Evolutionary conservation across 2,113 vertebrate species (phyloP).

Genomic region (Oncorhynchus gorbuscha): DNA sequence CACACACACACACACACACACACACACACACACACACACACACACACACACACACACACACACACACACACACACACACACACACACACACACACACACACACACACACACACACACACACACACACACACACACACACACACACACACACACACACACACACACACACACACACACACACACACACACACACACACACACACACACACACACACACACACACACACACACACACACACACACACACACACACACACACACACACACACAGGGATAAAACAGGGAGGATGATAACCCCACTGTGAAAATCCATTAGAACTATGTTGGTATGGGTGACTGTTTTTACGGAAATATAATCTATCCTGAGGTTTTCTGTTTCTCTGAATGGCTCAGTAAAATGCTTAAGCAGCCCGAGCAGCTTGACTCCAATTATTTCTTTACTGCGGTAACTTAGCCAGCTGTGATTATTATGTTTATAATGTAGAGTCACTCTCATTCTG

Average conservation of each 20-base stretch:
- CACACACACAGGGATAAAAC: constrained; percentile 24
- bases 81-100: constrained; percentile 16
- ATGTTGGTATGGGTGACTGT: constrained; percentile 8
- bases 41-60: constrained; percentile 25
- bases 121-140: constrained; percentile 13
- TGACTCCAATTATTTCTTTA: constrained; percentile 70
- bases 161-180: constrained; percentile 13
- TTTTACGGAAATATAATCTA: constrained; percentile 36
- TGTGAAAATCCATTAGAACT: constrained; percentile 17
- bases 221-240: constrained; percentile 33
- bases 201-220: constrained; percentile 33
- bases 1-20: constrained; percentile 34
- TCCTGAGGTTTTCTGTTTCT: constrained; percentile 57
- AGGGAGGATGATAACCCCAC: constrained; percentile 41
- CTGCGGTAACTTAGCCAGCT: constrained; percentile 64
- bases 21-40: constrained; percentile 25
- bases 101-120: constrained; percentile 13
- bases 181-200: neutral
- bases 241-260: constrained; percentile 33
- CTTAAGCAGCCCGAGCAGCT: constrained; percentile 60
- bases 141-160: constrained; percentile 13
- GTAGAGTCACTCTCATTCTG: constrained; percentile 62
- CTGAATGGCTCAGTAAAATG: constrained; percentile 55
- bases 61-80: constrained; percentile 25
- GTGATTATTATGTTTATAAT: constrained; percentile 72